These are phyloP conservation scores for Tapirus terrestris DNA, from an alignment of 2,113 vertebrate genomes.

Conservation along the genomic window DNA sequence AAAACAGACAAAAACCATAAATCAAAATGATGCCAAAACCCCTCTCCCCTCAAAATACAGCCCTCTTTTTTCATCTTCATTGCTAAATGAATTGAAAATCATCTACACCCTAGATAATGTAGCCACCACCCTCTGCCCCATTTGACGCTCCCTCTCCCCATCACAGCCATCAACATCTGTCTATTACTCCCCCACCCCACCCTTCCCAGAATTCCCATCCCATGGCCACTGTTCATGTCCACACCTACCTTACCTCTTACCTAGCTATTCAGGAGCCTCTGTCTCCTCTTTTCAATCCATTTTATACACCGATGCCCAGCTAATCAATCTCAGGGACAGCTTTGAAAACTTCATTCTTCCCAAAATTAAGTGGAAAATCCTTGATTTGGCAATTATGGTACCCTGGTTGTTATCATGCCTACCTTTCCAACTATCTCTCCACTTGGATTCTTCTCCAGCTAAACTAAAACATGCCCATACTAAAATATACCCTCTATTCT, in stretches of 20 bases:
- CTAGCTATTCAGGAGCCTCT: not conserved
- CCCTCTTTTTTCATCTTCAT: not conserved
- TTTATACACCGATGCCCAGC: not conserved
- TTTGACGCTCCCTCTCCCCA: not conserved
- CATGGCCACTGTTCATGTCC: not conserved
- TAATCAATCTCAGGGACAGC: not conserved
- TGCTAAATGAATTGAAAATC: not conserved
- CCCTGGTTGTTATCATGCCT: not conserved
- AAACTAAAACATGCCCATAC: not conserved
- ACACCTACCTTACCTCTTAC: not conserved
- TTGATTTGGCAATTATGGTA: not conserved
- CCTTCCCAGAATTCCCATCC: not conserved
- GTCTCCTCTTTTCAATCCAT: not conserved
- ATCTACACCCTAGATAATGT: not conserved
- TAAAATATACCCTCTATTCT: not conserved
- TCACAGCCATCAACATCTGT: not conserved
- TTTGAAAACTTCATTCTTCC: not conserved
- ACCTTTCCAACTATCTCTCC: not conserved
- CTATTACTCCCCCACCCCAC: not conserved
- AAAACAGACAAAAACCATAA: not conserved
- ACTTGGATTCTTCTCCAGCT: not conserved
- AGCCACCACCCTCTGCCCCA: not conserved
- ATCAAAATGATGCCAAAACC: not conserved
- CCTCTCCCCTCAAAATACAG: no score
- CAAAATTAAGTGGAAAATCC: not conserved